Base-by-base conservation (phyloP, 2,797 vertebrate genomes). In the Sciurus carolinensis region DNA sequence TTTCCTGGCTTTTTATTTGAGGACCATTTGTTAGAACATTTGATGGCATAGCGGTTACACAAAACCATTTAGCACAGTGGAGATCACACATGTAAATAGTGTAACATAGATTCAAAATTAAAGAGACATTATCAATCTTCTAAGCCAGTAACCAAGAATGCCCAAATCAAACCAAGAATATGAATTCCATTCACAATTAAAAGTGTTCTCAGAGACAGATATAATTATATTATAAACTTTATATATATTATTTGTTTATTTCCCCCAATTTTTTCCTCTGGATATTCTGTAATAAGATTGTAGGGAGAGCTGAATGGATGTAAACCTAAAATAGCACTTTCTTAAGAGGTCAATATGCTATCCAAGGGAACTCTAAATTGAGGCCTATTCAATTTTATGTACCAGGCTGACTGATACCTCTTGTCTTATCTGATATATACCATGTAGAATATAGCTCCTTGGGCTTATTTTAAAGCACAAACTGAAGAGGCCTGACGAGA, bases 331-430 rank as follows among this genome's bases (percentile, higher is more conserved):
- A 89, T 0, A 73, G 6, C 26, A 66, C 17, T 28, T 93, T 39
- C 42, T 77, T 17, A 0, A 44, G 42, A 87, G 0, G 36, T 2
- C 7, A 20, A 39, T 57, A 10, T 75, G 26, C 14, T 54, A 28
- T 33, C 4, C 80, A 75, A 77, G 67, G 26, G 36, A 20, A 1
- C 5, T 90, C 5, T 76, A 8, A 77, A 50, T 83, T n/a, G 64
- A 8, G 64, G 14, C 50, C 7, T 24, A 3, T 39, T 93, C 18
- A 73, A 12, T 73, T 85, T 90, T 54, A 84, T 44, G 9, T 52
- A 24, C 0, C 44, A 80, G 39, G 1, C 4, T 36, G 13, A 30
- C 30, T 50, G 11, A 2, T 0, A 71, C 2, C 12, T 20, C 1
- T 71, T 62, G 10, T 85, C 6, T 83, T 83, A 11, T 81, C 20